These are phyloP conservation scores for Diaphora mendica DNA, from an alignment of 2,888 invertebrate genomes.

Conservation along the genomic window DNA sequence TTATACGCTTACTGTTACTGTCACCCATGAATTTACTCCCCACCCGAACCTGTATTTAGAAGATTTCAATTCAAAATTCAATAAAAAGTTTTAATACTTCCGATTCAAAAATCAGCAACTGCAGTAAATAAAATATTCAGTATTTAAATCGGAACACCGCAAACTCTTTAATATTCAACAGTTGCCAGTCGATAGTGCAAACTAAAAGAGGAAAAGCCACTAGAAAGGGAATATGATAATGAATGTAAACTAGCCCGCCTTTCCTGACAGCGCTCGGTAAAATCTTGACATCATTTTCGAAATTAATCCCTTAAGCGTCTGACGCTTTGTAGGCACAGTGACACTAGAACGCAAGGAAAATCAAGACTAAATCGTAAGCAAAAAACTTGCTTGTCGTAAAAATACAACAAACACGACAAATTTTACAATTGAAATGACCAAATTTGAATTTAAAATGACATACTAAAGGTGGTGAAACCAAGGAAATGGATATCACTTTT, in stretches of 20 bases:
- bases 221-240: conserved; percentile 56
- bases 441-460: background rate
- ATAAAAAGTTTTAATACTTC: background rate
- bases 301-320: conserved; percentile 26
- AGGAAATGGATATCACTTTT: background rate
- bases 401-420: background rate
- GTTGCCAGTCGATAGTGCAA: conserved; percentile 55
- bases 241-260: conserved; percentile 46
- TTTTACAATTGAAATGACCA: background rate
- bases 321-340: background rate
- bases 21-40: no score
- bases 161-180: conserved; percentile 65
- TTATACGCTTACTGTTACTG: no score
- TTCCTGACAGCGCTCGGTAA: conserved; percentile 43
- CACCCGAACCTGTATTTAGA: no score
- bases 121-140: conserved; percentile 55
- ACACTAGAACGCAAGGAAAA: background rate
- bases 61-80: background rate
- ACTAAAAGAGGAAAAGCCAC: conserved; percentile 46
- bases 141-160: conserved; percentile 64
- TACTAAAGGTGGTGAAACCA: no score
- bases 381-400: background rate
- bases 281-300: conserved; percentile 54
- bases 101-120: conserved; percentile 25
- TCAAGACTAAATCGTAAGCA: background rate